Conservation (phyloP, 64 coral and sea anemone species). For the Montipora foliosa region DNA sequence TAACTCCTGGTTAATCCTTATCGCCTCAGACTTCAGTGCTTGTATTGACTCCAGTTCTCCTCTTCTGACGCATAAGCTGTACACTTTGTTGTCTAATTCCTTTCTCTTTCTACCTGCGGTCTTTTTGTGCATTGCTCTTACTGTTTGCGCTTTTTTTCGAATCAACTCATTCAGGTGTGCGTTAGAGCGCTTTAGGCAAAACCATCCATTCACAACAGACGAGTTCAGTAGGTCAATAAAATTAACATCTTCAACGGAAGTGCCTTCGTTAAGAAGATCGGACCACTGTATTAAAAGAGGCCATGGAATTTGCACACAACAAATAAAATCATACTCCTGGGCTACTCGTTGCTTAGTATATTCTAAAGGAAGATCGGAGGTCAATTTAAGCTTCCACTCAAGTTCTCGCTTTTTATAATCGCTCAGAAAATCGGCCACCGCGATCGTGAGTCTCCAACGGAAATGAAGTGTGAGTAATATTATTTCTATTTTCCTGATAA, state of each 20-base stretch:
- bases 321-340: constrained; percentile 4
- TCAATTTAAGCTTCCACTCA: constrained; percentile 29
- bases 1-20: not conserved
- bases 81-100: not conserved
- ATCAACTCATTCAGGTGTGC: constrained; percentile 15
- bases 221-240: constrained; percentile 27
- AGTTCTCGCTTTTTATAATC: constrained; percentile 34
- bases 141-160: not conserved
- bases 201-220: constrained; percentile 36
- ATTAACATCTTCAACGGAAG: not conserved
- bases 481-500: not conserved
- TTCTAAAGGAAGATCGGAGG: constrained; percentile 9
- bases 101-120: constrained; percentile 8
- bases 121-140: not conserved
- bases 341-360: constrained; percentile 30
- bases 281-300: not conserved
- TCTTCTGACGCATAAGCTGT: constrained; percentile 16
- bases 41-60: constrained; percentile 42
- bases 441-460: not conserved
- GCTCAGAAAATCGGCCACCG: constrained; percentile 18
- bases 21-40: not conserved
- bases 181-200: constrained; percentile 22
- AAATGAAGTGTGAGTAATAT: too few relatives aligned
- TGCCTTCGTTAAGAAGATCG: not conserved
- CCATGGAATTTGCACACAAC: constrained; percentile 6